Conservation (phyloP, 2,113 vertebrate species). For the Pygoscelis antarcticus region DNA sequence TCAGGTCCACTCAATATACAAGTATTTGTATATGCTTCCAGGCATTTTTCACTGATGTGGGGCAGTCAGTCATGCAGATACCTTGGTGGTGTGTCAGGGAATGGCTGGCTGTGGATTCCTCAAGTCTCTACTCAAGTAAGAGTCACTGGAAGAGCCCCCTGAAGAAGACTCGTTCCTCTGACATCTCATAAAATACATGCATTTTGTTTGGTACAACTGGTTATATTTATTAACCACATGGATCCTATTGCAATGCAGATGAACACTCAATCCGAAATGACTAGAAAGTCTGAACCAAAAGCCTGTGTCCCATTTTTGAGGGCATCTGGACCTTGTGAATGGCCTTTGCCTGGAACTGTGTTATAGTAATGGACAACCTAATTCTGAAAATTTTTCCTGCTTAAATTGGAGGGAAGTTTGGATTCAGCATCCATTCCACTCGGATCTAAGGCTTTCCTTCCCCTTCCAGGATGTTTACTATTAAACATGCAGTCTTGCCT, state of each 20-base stretch:
- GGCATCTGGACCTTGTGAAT: neutral
- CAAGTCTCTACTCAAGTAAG: neutral
- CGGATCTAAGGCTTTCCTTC: neutral
- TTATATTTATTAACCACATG: neutral
- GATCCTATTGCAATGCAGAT: neutral
- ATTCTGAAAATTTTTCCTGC: neutral
- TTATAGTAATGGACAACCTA: neutral
- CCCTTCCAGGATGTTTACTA: neutral
- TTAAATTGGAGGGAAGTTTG: neutral
- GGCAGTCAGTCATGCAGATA: neutral
- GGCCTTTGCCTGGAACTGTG: neutral
- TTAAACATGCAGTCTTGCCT: neutral
- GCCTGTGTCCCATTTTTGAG: neutral
- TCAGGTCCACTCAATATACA: neutral
- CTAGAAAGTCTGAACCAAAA: neutral
- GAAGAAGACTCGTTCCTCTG: neutral
- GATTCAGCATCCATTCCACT: neutral
- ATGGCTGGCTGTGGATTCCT: neutral
- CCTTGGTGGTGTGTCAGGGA: neutral
- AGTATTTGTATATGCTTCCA: rapidly evolving
- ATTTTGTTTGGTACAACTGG: neutral
- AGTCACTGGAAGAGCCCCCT: neutral
- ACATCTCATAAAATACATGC: neutral
- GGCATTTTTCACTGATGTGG: neutral
- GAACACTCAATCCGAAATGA: neutral